phyloP scores from a whole-genome alignment of 2,113 vertebrate species.

The Psittacula cyanocephala region DNA sequence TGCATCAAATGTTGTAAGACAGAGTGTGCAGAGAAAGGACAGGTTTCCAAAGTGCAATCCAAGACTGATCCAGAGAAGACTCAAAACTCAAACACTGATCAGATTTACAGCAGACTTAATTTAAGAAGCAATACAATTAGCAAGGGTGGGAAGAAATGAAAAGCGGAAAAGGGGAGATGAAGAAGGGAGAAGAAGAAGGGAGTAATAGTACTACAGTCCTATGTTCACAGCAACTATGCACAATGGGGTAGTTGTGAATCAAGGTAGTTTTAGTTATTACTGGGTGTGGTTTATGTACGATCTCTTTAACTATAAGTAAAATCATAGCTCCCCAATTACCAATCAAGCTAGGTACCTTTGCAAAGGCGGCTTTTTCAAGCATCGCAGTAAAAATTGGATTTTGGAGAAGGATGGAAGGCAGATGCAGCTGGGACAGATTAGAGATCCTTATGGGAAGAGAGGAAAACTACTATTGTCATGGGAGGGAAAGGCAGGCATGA shows the following conservation, averaged over 20 bases:
- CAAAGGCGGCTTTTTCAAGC: not conserved
- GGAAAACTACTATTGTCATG: not conserved
- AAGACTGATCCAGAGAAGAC: not conserved
- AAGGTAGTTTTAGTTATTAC: not conserved
- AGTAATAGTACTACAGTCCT: not conserved
- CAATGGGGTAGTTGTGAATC: not conserved
- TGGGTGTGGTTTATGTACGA: not conserved
- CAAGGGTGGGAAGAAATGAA: not conserved
- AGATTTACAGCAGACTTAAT: not conserved
- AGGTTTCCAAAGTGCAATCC: not conserved
- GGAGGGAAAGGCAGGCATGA: not conserved
- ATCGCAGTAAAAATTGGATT: not conserved
- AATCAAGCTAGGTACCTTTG: not conserved
- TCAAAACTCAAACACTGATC: not conserved
- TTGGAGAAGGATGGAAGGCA: not conserved
- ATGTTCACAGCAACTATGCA: not conserved
- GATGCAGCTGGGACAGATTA: not conserved
- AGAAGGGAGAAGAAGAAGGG: not conserved
- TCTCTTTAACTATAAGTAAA: not conserved
- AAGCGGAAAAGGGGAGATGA: not conserved
- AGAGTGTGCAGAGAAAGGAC: rapidly evolving
- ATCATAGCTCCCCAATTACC: not conserved
- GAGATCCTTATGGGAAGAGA: not conserved
- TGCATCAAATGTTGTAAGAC: not conserved
- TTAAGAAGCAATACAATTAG: not conserved